A percentile compares a stretch with the other conserved stretches of the same genome.
These are phyloP conservation scores for Tachina lurida DNA, from an alignment of 2,888 invertebrate species.

Conservation along the genomic window DNA sequence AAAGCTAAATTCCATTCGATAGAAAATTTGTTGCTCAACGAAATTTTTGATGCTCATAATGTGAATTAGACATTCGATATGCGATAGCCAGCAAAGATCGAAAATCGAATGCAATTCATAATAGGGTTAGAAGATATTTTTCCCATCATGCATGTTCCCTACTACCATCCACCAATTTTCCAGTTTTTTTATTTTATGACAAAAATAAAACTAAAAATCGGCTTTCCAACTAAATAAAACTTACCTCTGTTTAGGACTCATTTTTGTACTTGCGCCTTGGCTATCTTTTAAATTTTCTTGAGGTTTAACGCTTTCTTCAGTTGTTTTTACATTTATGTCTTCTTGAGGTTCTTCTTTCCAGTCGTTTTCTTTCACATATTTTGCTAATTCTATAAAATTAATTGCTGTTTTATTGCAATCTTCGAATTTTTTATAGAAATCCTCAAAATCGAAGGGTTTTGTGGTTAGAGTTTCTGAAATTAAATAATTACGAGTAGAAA, in stretches of 20 bases:
- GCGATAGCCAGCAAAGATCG: too few relatives aligned
- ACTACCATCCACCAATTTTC: too few relatives aligned
- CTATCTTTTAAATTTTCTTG: background rate
- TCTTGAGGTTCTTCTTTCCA: background rate
- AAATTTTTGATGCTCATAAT: too few relatives aligned
- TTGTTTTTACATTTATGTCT: background rate
- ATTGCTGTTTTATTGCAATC: slow-evolving; percentile 46
- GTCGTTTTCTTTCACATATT: slow-evolving; percentile 57
- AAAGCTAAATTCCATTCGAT: too few relatives aligned
- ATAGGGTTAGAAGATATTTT: too few relatives aligned
- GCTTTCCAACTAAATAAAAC: background rate
- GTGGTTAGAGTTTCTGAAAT: slow-evolving; percentile 77
- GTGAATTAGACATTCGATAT: too few relatives aligned
- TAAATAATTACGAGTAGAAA: background rate
- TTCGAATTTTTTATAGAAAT: slow-evolving; percentile 70
- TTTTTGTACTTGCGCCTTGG: slow-evolving; percentile 11
- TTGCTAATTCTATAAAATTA: slow-evolving; percentile 66
- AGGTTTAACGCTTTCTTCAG: background rate
- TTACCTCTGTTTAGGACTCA: slow-evolving; percentile 72
- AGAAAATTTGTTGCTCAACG: too few relatives aligned
- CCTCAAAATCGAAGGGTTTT: slow-evolving; percentile 73
- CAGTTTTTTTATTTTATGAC: too few relatives aligned
- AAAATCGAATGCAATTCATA: too few relatives aligned
- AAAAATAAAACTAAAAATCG: background rate
- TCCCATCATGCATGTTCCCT: too few relatives aligned